A percentile compares a stretch with the other conserved stretches of the same genome.
phyloP scores from a whole-genome alignment of 2,888 invertebrate genomes.

The Chloroclystis v-ata region DNA sequence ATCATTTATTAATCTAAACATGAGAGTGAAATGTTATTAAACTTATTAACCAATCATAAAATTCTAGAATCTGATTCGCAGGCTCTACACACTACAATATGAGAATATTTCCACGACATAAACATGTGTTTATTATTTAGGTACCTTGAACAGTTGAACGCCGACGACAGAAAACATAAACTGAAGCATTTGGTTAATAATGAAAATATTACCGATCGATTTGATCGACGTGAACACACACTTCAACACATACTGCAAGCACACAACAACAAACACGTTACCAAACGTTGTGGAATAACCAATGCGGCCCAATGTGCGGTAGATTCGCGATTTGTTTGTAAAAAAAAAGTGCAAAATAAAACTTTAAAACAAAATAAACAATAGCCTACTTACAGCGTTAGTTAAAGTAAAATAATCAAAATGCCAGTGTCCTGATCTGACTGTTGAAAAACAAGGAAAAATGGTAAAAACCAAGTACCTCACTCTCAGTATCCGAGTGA shows the following conservation, averaged over 20 bases:
- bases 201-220: constrained; percentile 99
- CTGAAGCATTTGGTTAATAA: constrained; percentile 99
- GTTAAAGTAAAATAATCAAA: constrained; percentile 44
- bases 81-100: too few species aligned
- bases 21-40: too few species aligned
- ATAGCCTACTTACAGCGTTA: constrained; percentile 60
- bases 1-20: too few species aligned
- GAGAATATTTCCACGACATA: too few species aligned
- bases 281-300: constrained; percentile 48
- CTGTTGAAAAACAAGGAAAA: constrained; percentile 38
- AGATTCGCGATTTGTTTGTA: constrained; percentile 49
- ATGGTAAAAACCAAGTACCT: constrained; percentile 51
- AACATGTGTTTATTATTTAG: constrained; percentile 22
- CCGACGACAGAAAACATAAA: constrained; percentile 99
- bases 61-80: too few species aligned
- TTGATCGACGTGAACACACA: constrained; percentile 98
- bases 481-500: constrained; percentile 59
- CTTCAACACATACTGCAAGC: constrained; percentile 96
- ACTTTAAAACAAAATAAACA: constrained; percentile 34
- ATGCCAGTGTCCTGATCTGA: constrained; percentile 65
- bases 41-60: too few species aligned
- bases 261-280: constrained; percentile 45
- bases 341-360: constrained; percentile 46
- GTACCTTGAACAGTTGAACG: constrained; percentile 99
- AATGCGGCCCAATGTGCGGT: constrained; percentile 53